Evolutionary conservation across 2,113 vertebrate genomes (phyloP).

Genomic region (Poeciliopsis prolifica): DNA sequence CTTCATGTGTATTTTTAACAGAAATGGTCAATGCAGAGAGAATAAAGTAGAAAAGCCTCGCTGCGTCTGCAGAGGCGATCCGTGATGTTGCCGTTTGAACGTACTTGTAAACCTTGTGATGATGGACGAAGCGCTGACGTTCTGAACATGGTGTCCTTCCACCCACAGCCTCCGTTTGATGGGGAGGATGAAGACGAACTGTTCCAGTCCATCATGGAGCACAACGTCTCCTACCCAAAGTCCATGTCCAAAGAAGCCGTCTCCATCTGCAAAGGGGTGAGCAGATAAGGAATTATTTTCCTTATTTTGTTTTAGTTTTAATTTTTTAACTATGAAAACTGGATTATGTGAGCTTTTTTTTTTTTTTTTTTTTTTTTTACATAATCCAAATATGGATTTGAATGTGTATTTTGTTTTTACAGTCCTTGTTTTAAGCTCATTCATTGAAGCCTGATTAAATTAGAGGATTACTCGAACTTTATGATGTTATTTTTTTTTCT

Average conservation of each 20-base stretch:
- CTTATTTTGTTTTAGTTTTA: background rate
- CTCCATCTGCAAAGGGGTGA: conserved; percentile 98
- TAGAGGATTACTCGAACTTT: no score
- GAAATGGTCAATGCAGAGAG: background rate
- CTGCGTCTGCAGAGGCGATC: background rate
- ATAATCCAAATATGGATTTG: background rate
- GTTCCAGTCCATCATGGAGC: conserved; percentile 99
- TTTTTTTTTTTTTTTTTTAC: background rate
- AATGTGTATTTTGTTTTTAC: background rate
- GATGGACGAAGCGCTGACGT: background rate
- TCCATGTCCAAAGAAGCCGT: conserved; percentile 96
- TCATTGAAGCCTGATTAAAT: no score
- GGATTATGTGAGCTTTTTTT: background rate
- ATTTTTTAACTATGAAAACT: background rate
- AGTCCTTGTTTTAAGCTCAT: no score
- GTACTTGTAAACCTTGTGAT: background rate
- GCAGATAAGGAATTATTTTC: conserved; percentile 40
- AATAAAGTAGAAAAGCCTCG: background rate
- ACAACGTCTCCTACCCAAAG: conserved; percentile 96
- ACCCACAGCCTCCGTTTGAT: conserved; percentile 91
- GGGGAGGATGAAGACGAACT: conserved; percentile 97
- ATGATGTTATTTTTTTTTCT: no score
- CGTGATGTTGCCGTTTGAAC: background rate
- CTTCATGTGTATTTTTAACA: background rate
- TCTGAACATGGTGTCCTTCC: conserved; percentile 6